Evolutionary conservation across 2,888 invertebrate species (phyloP).

Genomic region (Harmothoe impar): DNA sequence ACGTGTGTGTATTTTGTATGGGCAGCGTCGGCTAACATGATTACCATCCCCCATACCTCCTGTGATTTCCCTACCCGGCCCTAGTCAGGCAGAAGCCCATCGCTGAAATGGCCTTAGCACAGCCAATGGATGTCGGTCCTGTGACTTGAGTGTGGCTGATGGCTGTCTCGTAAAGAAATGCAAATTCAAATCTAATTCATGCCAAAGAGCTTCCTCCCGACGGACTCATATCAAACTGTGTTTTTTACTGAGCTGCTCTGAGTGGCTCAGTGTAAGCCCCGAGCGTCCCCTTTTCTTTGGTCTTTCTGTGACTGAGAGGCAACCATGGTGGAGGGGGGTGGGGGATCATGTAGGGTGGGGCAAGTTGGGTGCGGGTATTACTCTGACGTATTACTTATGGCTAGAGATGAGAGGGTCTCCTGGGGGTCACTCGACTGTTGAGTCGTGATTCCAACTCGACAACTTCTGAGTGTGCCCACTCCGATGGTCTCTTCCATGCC

Average conservation of each 20-base stretch:
- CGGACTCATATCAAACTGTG: neutral
- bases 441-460: conserved; percentile 48
- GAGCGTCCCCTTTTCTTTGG: neutral
- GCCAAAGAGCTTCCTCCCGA: neutral
- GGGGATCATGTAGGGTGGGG: neutral
- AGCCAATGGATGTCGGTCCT: conserved; percentile 20
- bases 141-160: neutral
- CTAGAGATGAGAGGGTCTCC: conserved; percentile 2
- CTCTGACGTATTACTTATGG: conserved; percentile 20
- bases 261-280: neutral
- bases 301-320: neutral
- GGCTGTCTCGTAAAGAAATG: conserved; percentile 42
- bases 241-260: conserved; percentile 26
- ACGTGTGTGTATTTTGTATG: conserved; percentile 26
- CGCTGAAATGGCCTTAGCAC: neutral
- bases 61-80: neutral
- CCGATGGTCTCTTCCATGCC: conserved; percentile 6
- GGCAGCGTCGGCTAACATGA: conserved; percentile 13
- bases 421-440: conserved; percentile 20
- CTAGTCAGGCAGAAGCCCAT: conserved; percentile 1
- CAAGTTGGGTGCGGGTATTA: neutral
- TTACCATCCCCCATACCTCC: conserved; percentile 4
- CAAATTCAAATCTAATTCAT: conserved; percentile 52
- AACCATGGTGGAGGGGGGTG: neutral
- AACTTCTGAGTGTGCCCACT: conserved; percentile 40